phyloP scores from a whole-genome alignment of 1,140 invertebrate genomes.

The Nasonia longicornis region DNA sequence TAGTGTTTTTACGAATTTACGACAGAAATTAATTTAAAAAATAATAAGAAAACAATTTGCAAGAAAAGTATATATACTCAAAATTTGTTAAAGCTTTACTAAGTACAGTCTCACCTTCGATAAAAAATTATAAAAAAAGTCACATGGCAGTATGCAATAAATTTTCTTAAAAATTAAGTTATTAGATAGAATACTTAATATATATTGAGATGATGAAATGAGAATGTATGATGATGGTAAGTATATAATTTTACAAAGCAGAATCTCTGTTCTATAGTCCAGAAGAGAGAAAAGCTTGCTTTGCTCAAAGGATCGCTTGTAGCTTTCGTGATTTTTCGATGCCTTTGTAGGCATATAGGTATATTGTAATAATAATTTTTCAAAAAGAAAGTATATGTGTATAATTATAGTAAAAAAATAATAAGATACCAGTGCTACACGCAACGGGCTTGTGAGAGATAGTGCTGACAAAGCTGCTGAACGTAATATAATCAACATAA shows the following conservation, averaged over 20 bases:
- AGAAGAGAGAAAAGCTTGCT: slow-evolving; percentile 24
- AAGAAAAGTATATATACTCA: neutral
- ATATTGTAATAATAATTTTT: slow-evolving; percentile 20
- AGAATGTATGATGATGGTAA: slow-evolving; percentile 42
- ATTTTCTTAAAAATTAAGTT: slow-evolving; percentile 15
- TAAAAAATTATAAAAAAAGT: slow-evolving; percentile 38
- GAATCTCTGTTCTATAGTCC: slow-evolving; percentile 1
- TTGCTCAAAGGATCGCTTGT: slow-evolving; percentile 47
- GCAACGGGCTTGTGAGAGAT: slow-evolving; percentile 63
- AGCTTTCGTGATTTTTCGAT: slow-evolving; percentile 17
- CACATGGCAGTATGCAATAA: neutral
- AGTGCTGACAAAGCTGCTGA: slow-evolving; percentile 65
- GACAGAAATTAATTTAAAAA: slow-evolving; percentile 4
- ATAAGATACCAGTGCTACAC: slow-evolving; percentile 58
- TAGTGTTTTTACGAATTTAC: slow-evolving; percentile 9
- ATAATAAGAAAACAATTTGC: neutral
- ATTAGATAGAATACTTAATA: neutral
- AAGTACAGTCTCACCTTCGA: slow-evolving; percentile 44
- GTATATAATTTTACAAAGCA: slow-evolving; percentile 35
- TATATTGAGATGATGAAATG: slow-evolving; percentile 39
- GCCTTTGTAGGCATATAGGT: neutral
- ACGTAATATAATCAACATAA: slow-evolving; percentile 52
- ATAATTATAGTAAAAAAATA: slow-evolving; percentile 36
- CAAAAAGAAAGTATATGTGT: slow-evolving; percentile 3
- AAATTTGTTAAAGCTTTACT: slow-evolving; percentile 20